Evolutionary conservation across 1,140 invertebrate species (phyloP).

Genomic region (Aphis gossypii): DNA sequence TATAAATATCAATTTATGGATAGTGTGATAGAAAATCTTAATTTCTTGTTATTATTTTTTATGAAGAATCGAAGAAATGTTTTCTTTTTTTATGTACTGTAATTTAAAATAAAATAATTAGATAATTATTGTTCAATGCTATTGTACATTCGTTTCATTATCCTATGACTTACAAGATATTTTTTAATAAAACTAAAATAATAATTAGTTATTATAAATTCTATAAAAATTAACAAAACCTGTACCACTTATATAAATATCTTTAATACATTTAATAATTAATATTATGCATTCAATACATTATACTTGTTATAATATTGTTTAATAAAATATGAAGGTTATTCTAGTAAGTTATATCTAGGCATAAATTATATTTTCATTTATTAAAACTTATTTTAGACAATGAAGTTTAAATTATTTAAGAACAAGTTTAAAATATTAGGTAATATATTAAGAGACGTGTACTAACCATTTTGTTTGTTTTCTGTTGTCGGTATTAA

Average conservation of each 20-base stretch:
- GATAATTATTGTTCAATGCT: neutral
- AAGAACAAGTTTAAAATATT: neutral
- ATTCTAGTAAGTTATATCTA: neutral
- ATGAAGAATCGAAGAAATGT: neutral
- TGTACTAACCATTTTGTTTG: slow-evolving; percentile 50
- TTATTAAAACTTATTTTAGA: neutral
- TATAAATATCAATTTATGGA: neutral
- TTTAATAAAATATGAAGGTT: neutral
- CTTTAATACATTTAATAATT: too few relatives aligned
- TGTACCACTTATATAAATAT: too few relatives aligned
- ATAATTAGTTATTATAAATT: neutral
- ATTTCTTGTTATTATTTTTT: neutral
- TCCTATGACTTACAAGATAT: neutral
- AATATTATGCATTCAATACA: too few relatives aligned
- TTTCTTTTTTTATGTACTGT: neutral
- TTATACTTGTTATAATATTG: neutral
- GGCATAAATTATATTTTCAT: neutral
- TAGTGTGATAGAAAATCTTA: neutral
- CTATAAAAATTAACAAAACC: too few relatives aligned
- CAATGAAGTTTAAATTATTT: neutral
- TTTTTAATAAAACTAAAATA: neutral
- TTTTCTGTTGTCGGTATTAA: slow-evolving; percentile 41
- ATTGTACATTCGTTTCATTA: neutral
- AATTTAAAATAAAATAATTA: neutral
- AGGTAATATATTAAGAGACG: neutral